Base-by-base conservation (phyloP, 2,113 vertebrate species). In the Neofelis nebulosa region DNA sequence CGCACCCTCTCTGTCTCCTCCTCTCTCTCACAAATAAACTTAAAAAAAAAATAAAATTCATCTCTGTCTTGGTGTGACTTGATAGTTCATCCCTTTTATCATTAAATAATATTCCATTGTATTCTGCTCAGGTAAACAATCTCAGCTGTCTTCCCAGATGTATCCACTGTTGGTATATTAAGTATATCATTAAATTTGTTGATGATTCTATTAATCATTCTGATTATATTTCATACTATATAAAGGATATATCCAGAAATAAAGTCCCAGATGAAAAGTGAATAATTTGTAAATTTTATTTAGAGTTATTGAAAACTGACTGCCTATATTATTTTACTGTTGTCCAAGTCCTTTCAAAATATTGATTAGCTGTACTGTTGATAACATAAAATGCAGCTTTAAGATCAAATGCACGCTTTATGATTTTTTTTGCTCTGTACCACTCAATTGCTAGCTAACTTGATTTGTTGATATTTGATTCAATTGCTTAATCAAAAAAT, bases 401-500 rank as follows among this genome's bases (percentile, higher is more conserved):
- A 92, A 94, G 48, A 96, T 61, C 19, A 90, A 69, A 95, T 92
- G 21, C 25, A 48, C n/a, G 19, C 16, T 95, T 92, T 93, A 45
- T 85, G 85, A 95, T 91, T 94, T 96, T 73, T 73, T 98, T 97
- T 97, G 73, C 95, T 89, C 68, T 38, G 3, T 7, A 65, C 38
- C 63, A 73, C 48, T 10, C 73, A 94, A 3, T 97, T 97, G 96
- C 95, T 89, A 74, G 33, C 1, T 61, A 57, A 76, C 89, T 89
- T 94, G 76, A 95, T 95, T 94, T 95, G 79, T 74, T 94, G 65
- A 63, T 68, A 27, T 88, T 97, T 80, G 76, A 68, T 48, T 97
- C 91, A 89, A 41, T 86, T 73, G 36, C 52, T 95, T 94, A 93
- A 98, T 97, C 61, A 97, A 88, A 96, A 97, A 95, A 93, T 97